A percentile compares a stretch with the other conserved stretches of the same genome.
phyloP scores from a whole-genome alignment of 2,888 invertebrate species.

The Pammene aurita region DNA sequence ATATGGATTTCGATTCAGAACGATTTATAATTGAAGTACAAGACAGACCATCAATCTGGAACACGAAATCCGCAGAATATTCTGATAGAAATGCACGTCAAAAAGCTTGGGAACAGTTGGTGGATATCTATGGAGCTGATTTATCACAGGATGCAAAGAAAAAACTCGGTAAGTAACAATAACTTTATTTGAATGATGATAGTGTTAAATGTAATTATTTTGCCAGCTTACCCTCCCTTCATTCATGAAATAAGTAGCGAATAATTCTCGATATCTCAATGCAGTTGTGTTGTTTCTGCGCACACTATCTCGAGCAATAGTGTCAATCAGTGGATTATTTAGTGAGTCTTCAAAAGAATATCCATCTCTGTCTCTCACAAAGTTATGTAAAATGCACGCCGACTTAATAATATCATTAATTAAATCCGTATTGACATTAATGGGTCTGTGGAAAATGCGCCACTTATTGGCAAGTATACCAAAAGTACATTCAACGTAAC shows the following conservation, averaged over 20 bases:
- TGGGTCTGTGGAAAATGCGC: conserved; percentile 42
- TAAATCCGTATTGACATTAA: conserved; percentile 37
- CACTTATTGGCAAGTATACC: conserved; percentile 42
- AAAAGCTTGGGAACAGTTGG: conserved; percentile 1
- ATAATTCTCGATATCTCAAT: no score
- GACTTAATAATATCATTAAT: conserved; percentile 40
- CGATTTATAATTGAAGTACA: conserved; percentile 1
- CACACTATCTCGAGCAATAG: not conserved
- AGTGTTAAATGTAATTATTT: no score
- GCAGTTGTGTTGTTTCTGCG: no score
- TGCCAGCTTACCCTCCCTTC: no score
- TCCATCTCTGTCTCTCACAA: conserved; percentile 18
- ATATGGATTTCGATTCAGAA: not conserved
- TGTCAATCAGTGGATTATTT: not conserved
- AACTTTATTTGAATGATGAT: not conserved
- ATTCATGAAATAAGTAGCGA: no score
- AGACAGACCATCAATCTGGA: not conserved
- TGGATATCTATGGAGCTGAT: not conserved
- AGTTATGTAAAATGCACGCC: conserved; percentile 40
- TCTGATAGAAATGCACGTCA: conserved; percentile 4
- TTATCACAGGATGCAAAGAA: conserved; percentile 5
- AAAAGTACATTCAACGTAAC: conserved; percentile 39
- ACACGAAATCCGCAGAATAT: not conserved
- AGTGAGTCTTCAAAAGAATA: not conserved
- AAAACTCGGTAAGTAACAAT: not conserved